phyloP scores from a whole-genome alignment of 2,888 invertebrate genomes.

The Dryadula phaetusa region DNA sequence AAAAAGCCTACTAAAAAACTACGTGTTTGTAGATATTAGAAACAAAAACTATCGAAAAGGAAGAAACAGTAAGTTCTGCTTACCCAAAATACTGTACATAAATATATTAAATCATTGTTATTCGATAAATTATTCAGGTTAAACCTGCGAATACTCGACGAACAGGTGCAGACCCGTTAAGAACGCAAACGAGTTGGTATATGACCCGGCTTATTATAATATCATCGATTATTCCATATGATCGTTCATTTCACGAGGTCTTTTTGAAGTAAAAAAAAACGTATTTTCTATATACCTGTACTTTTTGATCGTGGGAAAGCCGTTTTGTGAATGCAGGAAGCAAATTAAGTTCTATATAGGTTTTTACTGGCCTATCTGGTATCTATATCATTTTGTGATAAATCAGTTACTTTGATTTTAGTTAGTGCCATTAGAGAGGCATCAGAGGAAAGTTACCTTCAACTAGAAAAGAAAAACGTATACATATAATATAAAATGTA shows the following conservation, averaged over 20 bases:
- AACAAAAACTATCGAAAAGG: too few species aligned
- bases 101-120: background rate
- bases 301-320: slow-evolving; percentile 20
- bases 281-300: background rate
- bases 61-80: too few species aligned
- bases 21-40: too few species aligned
- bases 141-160: slow-evolving; percentile 20
- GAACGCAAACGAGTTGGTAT: slow-evolving; percentile 28
- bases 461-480: too few species aligned
- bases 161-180: slow-evolving; percentile 34
- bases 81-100: background rate
- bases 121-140: slow-evolving; percentile 8
- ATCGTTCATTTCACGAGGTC: slow-evolving; percentile 18
- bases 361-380: too few species aligned
- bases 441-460: too few species aligned
- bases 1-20: too few species aligned
- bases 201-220: slow-evolving; percentile 20
- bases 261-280: slow-evolving; percentile 10
- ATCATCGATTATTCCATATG: slow-evolving; percentile 17
- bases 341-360: background rate
- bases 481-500: too few species aligned
- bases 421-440: too few species aligned
- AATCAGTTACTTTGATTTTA: too few species aligned
- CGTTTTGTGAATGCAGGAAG: background rate
- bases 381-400: too few species aligned